These are phyloP conservation scores for Donacobius atricapilla DNA, from an alignment of 2,113 vertebrate genomes.

Conservation along the genomic window DNA sequence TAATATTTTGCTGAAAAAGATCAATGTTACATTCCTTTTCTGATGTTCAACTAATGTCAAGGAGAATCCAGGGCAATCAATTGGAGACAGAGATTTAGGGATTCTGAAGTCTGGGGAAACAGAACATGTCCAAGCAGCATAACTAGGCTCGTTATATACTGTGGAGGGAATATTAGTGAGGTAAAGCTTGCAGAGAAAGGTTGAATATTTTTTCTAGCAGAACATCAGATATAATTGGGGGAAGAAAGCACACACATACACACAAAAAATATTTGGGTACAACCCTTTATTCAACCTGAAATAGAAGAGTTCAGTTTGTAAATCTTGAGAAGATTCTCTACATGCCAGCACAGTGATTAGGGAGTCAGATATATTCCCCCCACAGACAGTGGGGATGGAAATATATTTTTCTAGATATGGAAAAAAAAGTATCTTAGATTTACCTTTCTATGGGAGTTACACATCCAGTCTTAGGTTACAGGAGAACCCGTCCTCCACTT, in stretches of 20 bases:
- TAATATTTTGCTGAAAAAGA: background rate
- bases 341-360: background rate
- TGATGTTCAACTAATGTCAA: background rate
- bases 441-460: background rate
- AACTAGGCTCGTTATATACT: background rate
- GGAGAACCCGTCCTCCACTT: background rate
- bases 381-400: background rate
- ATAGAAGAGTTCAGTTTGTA: background rate
- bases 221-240: background rate
- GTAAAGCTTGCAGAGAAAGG: background rate
- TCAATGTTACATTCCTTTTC: background rate
- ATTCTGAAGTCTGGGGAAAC: background rate
- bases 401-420: no score
- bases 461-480: background rate
- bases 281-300: background rate
- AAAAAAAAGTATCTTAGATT: background rate
- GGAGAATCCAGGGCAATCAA: background rate
- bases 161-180: background rate
- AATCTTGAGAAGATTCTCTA: background rate
- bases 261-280: background rate
- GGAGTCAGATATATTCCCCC: background rate
- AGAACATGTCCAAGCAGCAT: background rate
- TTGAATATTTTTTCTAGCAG: background rate
- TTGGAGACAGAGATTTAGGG: background rate
- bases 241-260: background rate